phyloP scores from a whole-genome alignment of 35 echinoderm and acorn worm species.

The Lytechinus variegatus region DNA sequence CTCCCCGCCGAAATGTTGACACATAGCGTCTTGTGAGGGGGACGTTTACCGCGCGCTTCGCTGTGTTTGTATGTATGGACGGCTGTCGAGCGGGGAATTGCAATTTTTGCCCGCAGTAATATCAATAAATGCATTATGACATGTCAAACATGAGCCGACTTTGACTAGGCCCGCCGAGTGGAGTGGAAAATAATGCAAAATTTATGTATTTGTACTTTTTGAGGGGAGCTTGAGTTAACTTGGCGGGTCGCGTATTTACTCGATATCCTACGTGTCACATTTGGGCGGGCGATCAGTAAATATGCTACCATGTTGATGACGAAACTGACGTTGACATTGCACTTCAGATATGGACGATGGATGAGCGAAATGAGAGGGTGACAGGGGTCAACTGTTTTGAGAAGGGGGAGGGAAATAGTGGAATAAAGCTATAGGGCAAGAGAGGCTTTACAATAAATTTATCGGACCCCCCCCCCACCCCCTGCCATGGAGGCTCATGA shows the following conservation, averaged over 20 bases:
- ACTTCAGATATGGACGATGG: neutral
- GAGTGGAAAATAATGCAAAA: conserved; percentile 44
- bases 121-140: conserved; percentile 45
- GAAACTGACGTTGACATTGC: conserved; percentile 22
- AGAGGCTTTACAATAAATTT: too few species aligned
- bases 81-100: conserved; percentile 13
- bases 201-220: conserved; percentile 49
- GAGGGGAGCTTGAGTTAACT: neutral
- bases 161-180: conserved; percentile 22
- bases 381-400: neutral
- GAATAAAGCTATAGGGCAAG: too few species aligned
- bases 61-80: neutral
- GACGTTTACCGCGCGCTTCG: neutral
- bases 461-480: too few species aligned
- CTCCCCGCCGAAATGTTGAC: conserved; percentile 13
- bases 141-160: conserved; percentile 38
- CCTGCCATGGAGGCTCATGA: too few species aligned
- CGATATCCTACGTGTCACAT: neutral
- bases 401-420: neutral
- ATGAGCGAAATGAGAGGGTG: neutral
- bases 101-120: conserved; percentile 39
- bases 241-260: neutral
- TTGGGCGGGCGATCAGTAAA: neutral
- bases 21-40: neutral
- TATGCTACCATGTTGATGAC: neutral